Evolutionary conservation across 2,113 vertebrate species (phyloP).

Genomic region (Aphyosemion australe): DNA sequence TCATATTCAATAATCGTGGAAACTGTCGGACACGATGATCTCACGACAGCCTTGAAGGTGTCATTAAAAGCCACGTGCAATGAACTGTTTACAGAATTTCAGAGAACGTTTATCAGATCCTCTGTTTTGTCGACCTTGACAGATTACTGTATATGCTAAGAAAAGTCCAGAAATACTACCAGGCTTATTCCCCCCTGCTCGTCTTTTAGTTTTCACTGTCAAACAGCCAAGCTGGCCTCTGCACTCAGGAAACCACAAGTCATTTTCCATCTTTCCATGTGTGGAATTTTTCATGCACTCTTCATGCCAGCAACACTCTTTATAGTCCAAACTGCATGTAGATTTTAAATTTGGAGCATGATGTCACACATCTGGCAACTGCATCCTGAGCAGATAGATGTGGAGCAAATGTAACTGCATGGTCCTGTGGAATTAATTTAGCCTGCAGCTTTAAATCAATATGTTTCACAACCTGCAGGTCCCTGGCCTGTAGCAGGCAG

Average conservation of each 20-base stretch:
- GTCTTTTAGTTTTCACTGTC: conserved; percentile 37
- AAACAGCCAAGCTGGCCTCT: conserved; percentile 67
- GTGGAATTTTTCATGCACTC: conserved; percentile 77
- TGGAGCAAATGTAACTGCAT: conserved; percentile 21
- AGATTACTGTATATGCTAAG: conserved; percentile 64
- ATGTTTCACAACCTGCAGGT: conserved; percentile 17
- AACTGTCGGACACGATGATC: conserved; percentile 31
- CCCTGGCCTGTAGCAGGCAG: conserved; percentile 10
- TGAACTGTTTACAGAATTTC: conserved; percentile 42
- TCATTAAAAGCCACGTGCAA: conserved; percentile 45
- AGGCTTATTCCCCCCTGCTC: conserved; percentile 3
- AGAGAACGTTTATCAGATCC: conserved; percentile 34
- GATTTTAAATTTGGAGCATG: conserved; percentile 75
- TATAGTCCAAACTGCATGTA: conserved; percentile 54
- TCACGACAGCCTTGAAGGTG: conserved; percentile 43
- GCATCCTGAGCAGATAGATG: conserved; percentile 15
- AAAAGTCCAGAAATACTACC: conserved; percentile 58
- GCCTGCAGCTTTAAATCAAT: conserved; percentile 21
- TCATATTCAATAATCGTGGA: conserved; percentile 15
- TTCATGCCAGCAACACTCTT: conserved; percentile 67
- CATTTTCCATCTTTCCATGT: conserved; percentile 78
- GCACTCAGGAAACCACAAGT: conserved; percentile 78
- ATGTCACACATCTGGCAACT: conserved; percentile 73
- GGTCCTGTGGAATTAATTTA: conserved; percentile 34
- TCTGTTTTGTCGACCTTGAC: conserved; percentile 64